Evolutionary conservation across 2,888 invertebrate genomes (phyloP), one percentile per base, ranked within the genome.

Genomic region (Agrotis puta): DNA sequence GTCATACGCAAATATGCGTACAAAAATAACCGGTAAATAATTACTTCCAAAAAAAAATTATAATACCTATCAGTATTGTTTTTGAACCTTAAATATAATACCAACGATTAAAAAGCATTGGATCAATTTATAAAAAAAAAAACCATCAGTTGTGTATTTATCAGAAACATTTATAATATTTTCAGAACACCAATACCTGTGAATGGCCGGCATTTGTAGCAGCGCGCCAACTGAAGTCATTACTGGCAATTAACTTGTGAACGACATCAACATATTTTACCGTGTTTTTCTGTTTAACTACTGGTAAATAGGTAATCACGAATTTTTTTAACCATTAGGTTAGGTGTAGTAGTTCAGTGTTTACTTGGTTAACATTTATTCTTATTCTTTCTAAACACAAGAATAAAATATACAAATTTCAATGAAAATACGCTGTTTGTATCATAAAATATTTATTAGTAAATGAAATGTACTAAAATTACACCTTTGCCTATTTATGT

Each of bases 201-300:
- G 43, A 79, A 70, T 61, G 53, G 48, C 45, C 43, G 62, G 54
- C 54, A 67, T 54, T 74, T 39, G 62, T 74, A 73, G 79, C 77
- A 62, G 27, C 79, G 54, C 47, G 47, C 64, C 53, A 48, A 58
- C 61, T 64, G 24, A 58, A 39, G 69, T 59, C 75, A 79, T 79
- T 79, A 78, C 58, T 43, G 51, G 70, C 64, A 78, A 79, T 79
- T 78, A 65, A 78, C 75, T 63, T 69, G 75, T 51, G 54, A 74
- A 69, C 75, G 62, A 74, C 53, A 63, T 78, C 69, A 69, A 74
- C 53, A 69, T 58, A 51, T 61, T 67, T 71, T 43, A 48, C 24
- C 24, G 33, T 24, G 27, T 76, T 76, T 54, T 63, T 64, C 24
- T 39, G 33, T 68, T 64, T 45, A 68, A 64, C 24, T 48, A 24